Evolutionary conservation across 2,113 vertebrate genomes (phyloP).

Genomic region (Gyps fulvus): DNA sequence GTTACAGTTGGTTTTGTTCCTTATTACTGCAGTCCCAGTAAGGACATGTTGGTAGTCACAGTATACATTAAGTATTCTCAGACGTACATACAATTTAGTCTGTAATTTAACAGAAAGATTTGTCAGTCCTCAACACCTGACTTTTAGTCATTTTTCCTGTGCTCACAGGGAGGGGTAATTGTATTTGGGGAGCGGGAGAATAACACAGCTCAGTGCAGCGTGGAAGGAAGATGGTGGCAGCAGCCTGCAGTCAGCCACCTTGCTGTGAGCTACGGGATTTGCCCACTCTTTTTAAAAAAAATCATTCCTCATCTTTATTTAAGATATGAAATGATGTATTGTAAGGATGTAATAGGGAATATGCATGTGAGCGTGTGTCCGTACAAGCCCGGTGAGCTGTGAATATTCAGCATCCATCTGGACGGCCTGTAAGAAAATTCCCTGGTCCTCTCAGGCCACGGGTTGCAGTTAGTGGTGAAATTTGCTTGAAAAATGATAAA

Average conservation of each 20-base stretch:
- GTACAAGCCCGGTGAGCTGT: neutral
- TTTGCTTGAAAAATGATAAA: neutral
- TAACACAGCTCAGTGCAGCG: neutral
- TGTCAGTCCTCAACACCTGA: neutral
- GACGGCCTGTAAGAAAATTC: neutral
- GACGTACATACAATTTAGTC: neutral
- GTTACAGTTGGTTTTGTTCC: neutral
- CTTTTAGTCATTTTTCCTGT: fast-evolving
- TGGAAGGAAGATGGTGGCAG: neutral
- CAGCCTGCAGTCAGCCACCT: neutral
- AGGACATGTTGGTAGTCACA: neutral
- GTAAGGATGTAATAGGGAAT: neutral
- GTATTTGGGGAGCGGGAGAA: neutral
- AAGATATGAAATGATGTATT: neutral
- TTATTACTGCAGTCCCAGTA: neutral
- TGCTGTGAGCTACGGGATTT: neutral
- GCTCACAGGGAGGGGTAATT: neutral
- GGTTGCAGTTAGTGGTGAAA: neutral
- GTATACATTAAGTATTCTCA: neutral
- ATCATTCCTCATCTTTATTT: neutral
- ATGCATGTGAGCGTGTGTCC: neutral
- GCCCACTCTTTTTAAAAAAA: neutral
- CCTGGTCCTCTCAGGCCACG: neutral
- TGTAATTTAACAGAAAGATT: neutral
- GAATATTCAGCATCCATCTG: neutral